phyloP scores from a whole-genome alignment of 1,140 invertebrate species.

The Leptestheria dahalacensis region DNA sequence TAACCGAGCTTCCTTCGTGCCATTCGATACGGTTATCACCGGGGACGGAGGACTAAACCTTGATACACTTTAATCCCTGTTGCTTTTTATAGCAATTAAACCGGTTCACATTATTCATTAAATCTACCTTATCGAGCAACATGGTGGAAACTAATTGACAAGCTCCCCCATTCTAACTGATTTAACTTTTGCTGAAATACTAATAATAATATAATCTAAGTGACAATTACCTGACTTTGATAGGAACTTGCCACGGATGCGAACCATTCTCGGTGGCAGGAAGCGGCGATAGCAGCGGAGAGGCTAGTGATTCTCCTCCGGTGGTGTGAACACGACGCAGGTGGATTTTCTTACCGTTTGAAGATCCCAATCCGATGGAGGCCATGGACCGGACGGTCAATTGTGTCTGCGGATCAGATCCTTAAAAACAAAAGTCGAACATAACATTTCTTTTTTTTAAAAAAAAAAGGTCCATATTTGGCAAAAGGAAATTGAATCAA shows the following conservation, averaged over 20 bases:
- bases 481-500: not conserved
- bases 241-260: not conserved
- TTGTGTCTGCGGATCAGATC: slow-evolving; percentile 20
- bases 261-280: not conserved
- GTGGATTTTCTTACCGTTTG: slow-evolving; percentile 66
- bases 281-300: not conserved
- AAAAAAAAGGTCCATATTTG: not conserved
- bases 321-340: slow-evolving; percentile 62
- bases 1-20: too few relatives aligned
- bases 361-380: slow-evolving; percentile 68
- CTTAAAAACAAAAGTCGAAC: not conserved
- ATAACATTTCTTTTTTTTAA: not conserved
- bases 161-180: too few relatives aligned
- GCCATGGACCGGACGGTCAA: slow-evolving; percentile 54
- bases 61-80: too few relatives aligned
- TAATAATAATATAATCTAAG: too few relatives aligned
- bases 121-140: too few relatives aligned
- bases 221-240: not conserved
- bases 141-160: too few relatives aligned
- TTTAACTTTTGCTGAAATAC: too few relatives aligned
- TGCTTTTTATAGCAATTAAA: too few relatives aligned
- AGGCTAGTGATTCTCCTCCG: slow-evolving; percentile 51
- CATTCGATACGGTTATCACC: too few relatives aligned
- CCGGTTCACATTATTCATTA: too few relatives aligned
- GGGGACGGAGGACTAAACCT: too few relatives aligned